Conservation (phyloP, 1,140 invertebrate genomes). For the Drosophila mojavensis region DNA sequence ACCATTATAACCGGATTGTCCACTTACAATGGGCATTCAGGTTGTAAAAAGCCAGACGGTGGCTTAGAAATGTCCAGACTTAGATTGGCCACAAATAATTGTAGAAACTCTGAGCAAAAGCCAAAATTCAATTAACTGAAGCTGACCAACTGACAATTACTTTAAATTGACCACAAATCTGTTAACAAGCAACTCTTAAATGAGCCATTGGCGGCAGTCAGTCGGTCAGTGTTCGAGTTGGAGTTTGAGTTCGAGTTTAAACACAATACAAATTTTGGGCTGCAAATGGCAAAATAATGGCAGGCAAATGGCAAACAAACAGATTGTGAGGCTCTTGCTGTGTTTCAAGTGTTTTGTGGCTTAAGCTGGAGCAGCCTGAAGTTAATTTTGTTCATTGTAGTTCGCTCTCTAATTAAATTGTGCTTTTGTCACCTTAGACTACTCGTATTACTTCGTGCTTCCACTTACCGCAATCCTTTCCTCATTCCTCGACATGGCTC, state of each 20-base stretch:
- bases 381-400: slow-evolving; percentile 34
- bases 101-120: slow-evolving; percentile 6
- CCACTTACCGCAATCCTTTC: slow-evolving; percentile 87
- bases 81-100: slow-evolving; percentile 19
- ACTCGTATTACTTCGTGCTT: neutral
- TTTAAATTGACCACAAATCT: slow-evolving; percentile 66
- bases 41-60: neutral
- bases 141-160: slow-evolving; percentile 48
- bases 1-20: too few species aligned
- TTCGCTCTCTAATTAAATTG: slow-evolving; percentile 30
- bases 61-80: neutral
- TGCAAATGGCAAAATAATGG: slow-evolving; percentile 26
- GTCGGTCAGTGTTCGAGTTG: slow-evolving; percentile 7
- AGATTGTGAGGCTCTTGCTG: neutral
- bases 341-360: neutral
- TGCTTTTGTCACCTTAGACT: slow-evolving; percentile 2
- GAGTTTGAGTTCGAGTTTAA: too few species aligned
- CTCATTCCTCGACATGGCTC: slow-evolving; percentile 89
- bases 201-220: slow-evolving; percentile 29
- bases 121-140: slow-evolving; percentile 59
- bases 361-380: slow-evolving; percentile 19
- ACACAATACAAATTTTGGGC: slow-evolving; percentile 36
- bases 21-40: too few species aligned
- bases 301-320: slow-evolving; percentile 20
- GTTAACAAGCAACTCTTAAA: slow-evolving; percentile 62